Evolutionary conservation across 2,113 vertebrate species (phyloP), one percentile per base, ranked within the genome.

Genomic region (Atrichornis clamosus): DNA sequence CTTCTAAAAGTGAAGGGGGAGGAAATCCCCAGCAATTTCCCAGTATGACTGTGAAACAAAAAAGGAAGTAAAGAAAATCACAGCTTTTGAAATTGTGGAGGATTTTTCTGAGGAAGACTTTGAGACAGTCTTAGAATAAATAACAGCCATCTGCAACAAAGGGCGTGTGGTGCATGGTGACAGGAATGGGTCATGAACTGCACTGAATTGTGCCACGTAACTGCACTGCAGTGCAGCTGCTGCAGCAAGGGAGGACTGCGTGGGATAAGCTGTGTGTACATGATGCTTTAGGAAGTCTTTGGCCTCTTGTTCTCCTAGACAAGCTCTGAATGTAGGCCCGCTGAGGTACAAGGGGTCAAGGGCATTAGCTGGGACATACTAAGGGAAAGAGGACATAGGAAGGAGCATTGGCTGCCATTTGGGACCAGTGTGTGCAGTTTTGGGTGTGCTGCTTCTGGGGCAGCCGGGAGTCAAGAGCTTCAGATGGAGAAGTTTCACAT

Each of bases 171-270:
- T 33, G 35, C 50, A 30, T 1, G 4, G 39, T 7, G 23, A 50
- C 59, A 74, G 59, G 58, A 86, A 33, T 0, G 1, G 60, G 47
- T 63, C 5, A 0, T 55, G 73, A 75, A 18, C 58, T 59, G 55
- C 50, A 15, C 15, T 39, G 67, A 72, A 59, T 64, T 52, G 23
- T 79, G 69, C 50, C 60, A 70, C 0, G 0, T 24, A 84, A 15
- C 28, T 26, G 2, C 52, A 32, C 41, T 7, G 11, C 37, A 62
- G 63, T 58, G 2, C 62, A 63, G 87, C 73, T 55, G 22, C 37
- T n/a, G 46, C 2, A 2, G 32, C 0, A 0, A 30, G 16, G 39
- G 35, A 63, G 67, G 32, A 6, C 23, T 52, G n/a, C 0, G 2
- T 55, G 21, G 69, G 11, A 39, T 16, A 27, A 67, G 19, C 58